Conservation (phyloP, 1,140 invertebrate genomes). For the Portunus trituberculatus region DNA sequence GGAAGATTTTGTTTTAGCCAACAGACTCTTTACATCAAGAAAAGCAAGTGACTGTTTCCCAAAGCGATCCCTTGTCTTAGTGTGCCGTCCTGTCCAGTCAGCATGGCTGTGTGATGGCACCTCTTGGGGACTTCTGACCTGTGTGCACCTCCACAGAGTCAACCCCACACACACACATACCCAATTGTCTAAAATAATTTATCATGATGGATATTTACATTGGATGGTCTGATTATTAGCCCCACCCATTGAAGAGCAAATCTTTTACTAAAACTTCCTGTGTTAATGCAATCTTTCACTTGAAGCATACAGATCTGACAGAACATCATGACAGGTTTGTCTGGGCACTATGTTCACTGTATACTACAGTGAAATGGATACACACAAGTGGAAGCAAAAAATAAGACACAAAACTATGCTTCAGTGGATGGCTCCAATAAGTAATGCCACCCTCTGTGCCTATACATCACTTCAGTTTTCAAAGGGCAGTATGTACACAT, state of each 20-base stretch:
- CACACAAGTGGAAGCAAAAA: not conserved
- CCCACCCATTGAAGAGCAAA: not conserved
- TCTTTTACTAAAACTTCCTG: not conserved
- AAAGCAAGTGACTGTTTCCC: too few species aligned
- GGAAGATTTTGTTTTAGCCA: too few species aligned
- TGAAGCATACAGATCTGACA: not conserved
- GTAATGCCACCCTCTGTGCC: not conserved
- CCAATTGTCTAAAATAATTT: not conserved
- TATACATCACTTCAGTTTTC: not conserved
- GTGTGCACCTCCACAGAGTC: not conserved
- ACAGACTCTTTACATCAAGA: too few species aligned
- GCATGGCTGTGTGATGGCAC: not conserved
- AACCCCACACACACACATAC: not conserved
- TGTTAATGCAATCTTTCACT: not conserved
- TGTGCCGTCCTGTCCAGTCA: not conserved
- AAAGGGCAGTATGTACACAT: not conserved
- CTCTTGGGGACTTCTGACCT: not conserved
- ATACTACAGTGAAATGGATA: not conserved
- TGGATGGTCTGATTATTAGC: not conserved
- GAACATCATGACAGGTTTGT: not conserved
- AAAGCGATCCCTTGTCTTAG: too few species aligned
- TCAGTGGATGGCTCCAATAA: not conserved
- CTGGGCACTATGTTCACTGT: not conserved
- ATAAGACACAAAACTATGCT: not conserved
- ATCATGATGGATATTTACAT: not conserved